Base-by-base conservation (phyloP, 64 coral and sea anemone species). In the Montipora efflorescens region DNA sequence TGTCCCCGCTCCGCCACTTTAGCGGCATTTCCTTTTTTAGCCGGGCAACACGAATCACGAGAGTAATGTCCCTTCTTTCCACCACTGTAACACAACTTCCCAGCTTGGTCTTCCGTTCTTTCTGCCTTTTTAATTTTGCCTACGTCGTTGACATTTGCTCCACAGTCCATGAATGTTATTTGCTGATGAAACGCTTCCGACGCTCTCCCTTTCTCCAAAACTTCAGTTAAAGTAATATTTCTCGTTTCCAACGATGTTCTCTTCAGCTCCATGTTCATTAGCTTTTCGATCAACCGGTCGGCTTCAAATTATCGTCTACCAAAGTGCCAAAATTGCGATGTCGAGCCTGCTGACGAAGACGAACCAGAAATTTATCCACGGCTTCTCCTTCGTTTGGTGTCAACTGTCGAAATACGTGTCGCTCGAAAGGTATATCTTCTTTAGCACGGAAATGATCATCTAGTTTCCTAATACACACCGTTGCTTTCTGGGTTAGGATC, bases 41-140 rank as follows among this genome's bases (percentile, higher is more conserved):
- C 94, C 75, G 94, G 89, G 48, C 89, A 91, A 16, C 59, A 82
- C 76, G 36, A 58, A 95, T 90, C 87, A 46, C 81, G 89, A 2
- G 48, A 75, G 5, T 0, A 36, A 36, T 36, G 36, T 36, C 36
- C 36, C 36, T 36, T 36, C 36, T 87, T 78, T 16, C 88, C 82
- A 74, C 89, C 91, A 51, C 55, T 95, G 21, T 71, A 95, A 67
- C 94, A 91, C 19, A 80, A 70, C 57, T 68, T 87, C 48, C n/a
- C 67, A 2, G 67, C 67, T 19, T 70, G 16, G 12, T 70, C 67
- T 70, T 70, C 14, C 18, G 46, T 80, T 36, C 2, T 69, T 81
- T 36, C 36, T 36, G 36, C 36, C 36, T 2, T 36, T 36, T 36
- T 36, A 36, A 36, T 36, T 36, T 36, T 36, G 2, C 79, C 73